These are phyloP conservation scores for Smutsia gigantea DNA, from an alignment of 2,797 vertebrate genomes.

Conservation along the genomic window DNA sequence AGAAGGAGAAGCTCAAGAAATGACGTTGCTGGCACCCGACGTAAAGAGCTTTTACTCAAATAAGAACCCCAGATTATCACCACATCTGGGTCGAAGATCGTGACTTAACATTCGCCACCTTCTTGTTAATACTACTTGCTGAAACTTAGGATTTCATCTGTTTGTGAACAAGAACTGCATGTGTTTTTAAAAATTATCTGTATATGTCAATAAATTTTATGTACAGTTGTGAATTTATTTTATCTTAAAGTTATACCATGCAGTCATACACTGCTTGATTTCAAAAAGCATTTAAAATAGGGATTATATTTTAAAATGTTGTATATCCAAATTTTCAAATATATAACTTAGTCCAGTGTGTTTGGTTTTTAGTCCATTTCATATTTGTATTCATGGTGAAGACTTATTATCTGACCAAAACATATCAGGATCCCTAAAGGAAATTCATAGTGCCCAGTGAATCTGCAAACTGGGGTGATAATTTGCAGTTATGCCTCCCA, in stretches of 20 bases:
- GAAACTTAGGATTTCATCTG: slow-evolving; percentile 85
- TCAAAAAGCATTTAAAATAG: slow-evolving; percentile 2
- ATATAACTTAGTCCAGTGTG: slow-evolving; percentile 89
- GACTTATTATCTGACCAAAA: slow-evolving; percentile 88
- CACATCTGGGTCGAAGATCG: slow-evolving; percentile 85
- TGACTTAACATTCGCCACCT: slow-evolving; percentile 90
- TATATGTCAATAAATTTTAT: background rate
- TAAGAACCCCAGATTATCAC: slow-evolving; percentile 86
- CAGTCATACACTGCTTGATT: background rate
- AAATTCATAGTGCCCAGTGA: slow-evolving; percentile 85
- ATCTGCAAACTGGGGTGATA: slow-evolving; percentile 90
- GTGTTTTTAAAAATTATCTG: background rate
- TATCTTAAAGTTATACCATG: background rate
- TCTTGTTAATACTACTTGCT: slow-evolving; percentile 88
- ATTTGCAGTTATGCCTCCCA: slow-evolving; percentile 87
- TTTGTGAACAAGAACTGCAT: slow-evolving; percentile 79
- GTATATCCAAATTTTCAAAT: slow-evolving; percentile 89
- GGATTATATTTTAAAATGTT: slow-evolving; percentile 86
- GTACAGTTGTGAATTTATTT: background rate
- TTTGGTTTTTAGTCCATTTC: slow-evolving; percentile 56
- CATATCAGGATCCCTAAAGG: slow-evolving; percentile 87
- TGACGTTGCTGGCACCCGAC: slow-evolving; percentile 87
- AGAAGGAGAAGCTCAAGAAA: slow-evolving; percentile 89
- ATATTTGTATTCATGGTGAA: slow-evolving; percentile 87
- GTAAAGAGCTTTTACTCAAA: slow-evolving; percentile 84